These are phyloP conservation scores for Panzeria rudis DNA, from an alignment of 2,888 invertebrate species.

Conservation along the genomic window DNA sequence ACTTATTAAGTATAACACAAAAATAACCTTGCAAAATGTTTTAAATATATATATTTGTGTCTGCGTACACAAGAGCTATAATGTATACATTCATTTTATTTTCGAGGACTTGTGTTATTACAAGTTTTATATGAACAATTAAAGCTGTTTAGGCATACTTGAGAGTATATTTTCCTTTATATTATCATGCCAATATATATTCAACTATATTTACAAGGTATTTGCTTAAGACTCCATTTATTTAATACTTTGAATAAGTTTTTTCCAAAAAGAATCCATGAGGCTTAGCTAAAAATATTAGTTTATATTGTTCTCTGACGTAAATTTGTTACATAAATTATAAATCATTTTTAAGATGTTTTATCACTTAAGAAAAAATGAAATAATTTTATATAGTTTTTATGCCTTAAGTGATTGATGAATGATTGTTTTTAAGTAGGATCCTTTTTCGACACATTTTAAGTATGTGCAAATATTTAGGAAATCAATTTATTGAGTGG, in stretches of 20 bases:
- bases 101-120: conserved; percentile 36
- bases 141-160: conserved; percentile 13
- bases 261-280: not conserved
- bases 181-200: conserved; percentile 31
- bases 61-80: conserved; percentile 1
- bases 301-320: conserved; percentile 28
- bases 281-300: conserved; percentile 34
- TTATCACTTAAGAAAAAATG: conserved; percentile 21
- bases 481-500: not conserved
- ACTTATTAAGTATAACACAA: not conserved
- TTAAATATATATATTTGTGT: not conserved
- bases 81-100: conserved; percentile 4
- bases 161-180: not conserved
- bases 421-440: conserved; percentile 4
- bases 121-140: conserved; percentile 21
- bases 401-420: conserved; percentile 38
- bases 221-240: conserved; percentile 28
- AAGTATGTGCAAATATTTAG: conserved; percentile 22
- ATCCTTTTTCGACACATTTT: not conserved
- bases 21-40: not conserved
- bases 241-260: not conserved
- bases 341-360: conserved; percentile 55
- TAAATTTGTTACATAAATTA: conserved; percentile 51
- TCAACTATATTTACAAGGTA: conserved; percentile 34
- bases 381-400: not conserved